phyloP scores from a whole-genome alignment of 2,797 vertebrate species.

The Platyrinchus mystaceus region DNA sequence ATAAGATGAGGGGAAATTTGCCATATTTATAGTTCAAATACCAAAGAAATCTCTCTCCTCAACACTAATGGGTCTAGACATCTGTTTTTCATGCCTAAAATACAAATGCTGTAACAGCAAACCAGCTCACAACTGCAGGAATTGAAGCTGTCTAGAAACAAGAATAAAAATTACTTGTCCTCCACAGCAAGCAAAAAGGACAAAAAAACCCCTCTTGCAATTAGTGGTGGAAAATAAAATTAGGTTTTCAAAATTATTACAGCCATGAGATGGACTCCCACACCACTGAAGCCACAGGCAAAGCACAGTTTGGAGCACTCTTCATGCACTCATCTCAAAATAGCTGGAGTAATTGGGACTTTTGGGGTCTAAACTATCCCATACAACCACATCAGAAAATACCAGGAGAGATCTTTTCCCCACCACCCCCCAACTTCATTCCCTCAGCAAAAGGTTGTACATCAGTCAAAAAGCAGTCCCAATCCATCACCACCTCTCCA shows the following conservation, averaged over 20 bases:
- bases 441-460: not conserved
- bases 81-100: slow-evolving; percentile 52
- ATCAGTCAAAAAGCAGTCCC: not conserved
- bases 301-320: not conserved
- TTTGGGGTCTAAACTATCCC: not conserved
- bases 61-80: slow-evolving; percentile 15
- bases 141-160: slow-evolving; percentile 19
- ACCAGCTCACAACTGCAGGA: slow-evolving; percentile 13
- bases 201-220: not conserved
- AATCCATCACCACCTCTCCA: not conserved
- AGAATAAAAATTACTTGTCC: slow-evolving; percentile 7
- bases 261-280: not conserved
- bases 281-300: not conserved
- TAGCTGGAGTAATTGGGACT: not conserved
- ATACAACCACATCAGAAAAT: not conserved
- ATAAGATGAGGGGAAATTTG: not conserved
- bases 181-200: not conserved
- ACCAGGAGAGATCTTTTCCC: not conserved
- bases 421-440: not conserved
- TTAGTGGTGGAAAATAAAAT: slow-evolving; percentile 44
- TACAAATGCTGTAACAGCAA: slow-evolving; percentile 50
- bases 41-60: slow-evolving; percentile 25
- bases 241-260: not conserved
- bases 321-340: not conserved
- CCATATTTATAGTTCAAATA: slow-evolving; percentile 44